Evolutionary conservation across 2,888 invertebrate genomes (phyloP).

Genomic region (Caenorhabditis drosophilae): DNA sequence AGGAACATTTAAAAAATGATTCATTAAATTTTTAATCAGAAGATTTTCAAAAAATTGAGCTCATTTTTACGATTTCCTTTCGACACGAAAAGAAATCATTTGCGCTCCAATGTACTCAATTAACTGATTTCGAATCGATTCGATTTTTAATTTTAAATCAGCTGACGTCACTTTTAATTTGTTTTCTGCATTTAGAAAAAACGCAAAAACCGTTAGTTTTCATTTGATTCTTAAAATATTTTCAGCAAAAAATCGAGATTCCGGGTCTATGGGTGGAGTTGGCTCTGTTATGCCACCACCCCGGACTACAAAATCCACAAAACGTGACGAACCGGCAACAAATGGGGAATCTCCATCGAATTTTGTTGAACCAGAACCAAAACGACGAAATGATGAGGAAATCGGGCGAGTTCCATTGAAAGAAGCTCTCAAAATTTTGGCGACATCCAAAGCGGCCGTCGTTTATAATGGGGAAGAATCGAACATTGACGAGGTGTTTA

Average conservation of each 20-base stretch:
- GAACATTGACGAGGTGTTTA: slow-evolving; percentile 5
- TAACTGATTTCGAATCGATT: background rate
- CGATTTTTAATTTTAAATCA: background rate
- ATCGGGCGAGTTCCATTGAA: slow-evolving; percentile 7
- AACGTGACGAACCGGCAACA: slow-evolving; percentile 6
- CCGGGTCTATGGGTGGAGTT: slow-evolving; percentile 44
- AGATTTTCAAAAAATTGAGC: too few species aligned
- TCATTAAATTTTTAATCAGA: too few species aligned
- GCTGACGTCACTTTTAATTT: background rate
- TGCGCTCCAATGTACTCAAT: background rate
- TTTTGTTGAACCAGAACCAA: slow-evolving; percentile 7
- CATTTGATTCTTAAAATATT: too few species aligned
- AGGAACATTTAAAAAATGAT: background rate
- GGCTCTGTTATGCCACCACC: slow-evolving; percentile 43
- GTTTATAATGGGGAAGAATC: slow-evolving; percentile 28
- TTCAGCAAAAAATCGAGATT: too few species aligned
- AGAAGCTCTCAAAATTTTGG: slow-evolving; percentile 32
- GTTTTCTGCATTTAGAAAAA: background rate
- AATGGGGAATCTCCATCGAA: too few species aligned
- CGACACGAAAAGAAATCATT: background rate
- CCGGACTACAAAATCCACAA: background rate
- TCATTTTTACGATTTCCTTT: too few species aligned
- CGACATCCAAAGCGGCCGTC: slow-evolving; percentile 36
- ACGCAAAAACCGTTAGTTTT: background rate
- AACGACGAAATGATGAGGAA: background rate